These are phyloP conservation scores for Troides aeacus DNA, from an alignment of 2,888 invertebrate species.

Conservation along the genomic window DNA sequence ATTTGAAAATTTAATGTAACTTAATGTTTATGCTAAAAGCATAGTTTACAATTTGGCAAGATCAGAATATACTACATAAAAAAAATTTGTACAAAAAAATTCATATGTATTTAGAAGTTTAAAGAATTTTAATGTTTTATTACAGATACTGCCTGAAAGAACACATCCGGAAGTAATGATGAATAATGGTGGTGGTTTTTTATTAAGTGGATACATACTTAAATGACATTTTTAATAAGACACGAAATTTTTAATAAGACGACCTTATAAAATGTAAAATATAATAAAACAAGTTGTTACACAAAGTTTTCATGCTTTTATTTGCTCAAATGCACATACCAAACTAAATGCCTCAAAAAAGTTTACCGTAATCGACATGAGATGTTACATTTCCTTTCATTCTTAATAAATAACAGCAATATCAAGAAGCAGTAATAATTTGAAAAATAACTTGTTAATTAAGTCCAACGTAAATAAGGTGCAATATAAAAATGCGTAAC, in stretches of 20 bases:
- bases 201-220: constrained; percentile 86
- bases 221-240: constrained; percentile 46
- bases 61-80: too few relatives aligned
- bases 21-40: too few relatives aligned
- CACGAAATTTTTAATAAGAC: too few relatives aligned
- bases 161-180: constrained; percentile 97
- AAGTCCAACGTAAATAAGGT: too few relatives aligned
- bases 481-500: too few relatives aligned
- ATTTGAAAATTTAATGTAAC: too few relatives aligned
- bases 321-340: constrained; percentile 64
- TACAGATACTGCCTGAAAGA: constrained; percentile 85
- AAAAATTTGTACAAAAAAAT: too few relatives aligned
- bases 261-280: constrained; percentile 11
- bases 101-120: neutral
- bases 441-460: too few relatives aligned
- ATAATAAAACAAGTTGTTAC: constrained; percentile 38
- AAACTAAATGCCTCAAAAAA: constrained; percentile 66
- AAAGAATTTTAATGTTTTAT: constrained; percentile 31
- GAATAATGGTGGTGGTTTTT: constrained; percentile 92
- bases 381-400: neutral
- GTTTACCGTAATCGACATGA: constrained; percentile 30
- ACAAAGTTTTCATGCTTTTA: constrained; percentile 55
- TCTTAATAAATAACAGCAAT: neutral
- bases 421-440: neutral
- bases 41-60: too few relatives aligned